Evolutionary conservation across 2,797 vertebrate genomes (phyloP), one percentile per base, ranked within the genome.

Genomic region (Notolepis coatsorum): DNA sequence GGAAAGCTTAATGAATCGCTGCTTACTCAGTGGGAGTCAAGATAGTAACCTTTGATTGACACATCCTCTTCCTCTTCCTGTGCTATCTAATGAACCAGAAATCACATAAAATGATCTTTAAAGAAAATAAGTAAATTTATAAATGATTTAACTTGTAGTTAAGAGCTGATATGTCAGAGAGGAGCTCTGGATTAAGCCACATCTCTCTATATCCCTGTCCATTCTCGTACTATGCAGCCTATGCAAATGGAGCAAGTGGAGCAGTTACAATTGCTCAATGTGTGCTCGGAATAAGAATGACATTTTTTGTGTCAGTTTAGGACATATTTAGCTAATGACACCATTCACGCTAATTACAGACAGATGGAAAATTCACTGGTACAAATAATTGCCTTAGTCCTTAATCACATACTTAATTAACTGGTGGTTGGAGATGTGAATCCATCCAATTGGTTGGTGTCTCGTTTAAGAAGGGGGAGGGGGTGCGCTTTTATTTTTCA

Each of bases 261-360:
- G 65, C 71, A 56, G 62, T 58, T 70, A 68, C 81, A 80, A 83
- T 88, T 83, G 66, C 75, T 80, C 69, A 60, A 64, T 49, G 56
- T 81, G 69, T 80, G 73, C 38, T 49, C 41, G 53, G 71, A 87
- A 87, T 81, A 43, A 73, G 24, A 87, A 86, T 74, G 37, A 63
- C 61, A 77, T 67, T 77, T 65, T 77, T 65, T 30, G 33, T 72
- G 76, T 56, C 68, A 83, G 79, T 67, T 74, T 59, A 81, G 72
- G 79, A 78, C 73, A 84, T 84, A 84, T 85, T 86, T 84, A 69
- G 71, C 73, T 89, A 88, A 91, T 88, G 76, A 84, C 65, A 79
- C 48, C 68, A 84, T 82, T 81, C 70, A 63, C 38, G 71, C 80
- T 84, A 90, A 89, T 82, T 84, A 73, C 78, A 86, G 69, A 85